Evolutionary conservation across 2,113 vertebrate genomes (phyloP), one percentile per base, ranked within the genome.

Genomic region (Anser cygnoides): DNA sequence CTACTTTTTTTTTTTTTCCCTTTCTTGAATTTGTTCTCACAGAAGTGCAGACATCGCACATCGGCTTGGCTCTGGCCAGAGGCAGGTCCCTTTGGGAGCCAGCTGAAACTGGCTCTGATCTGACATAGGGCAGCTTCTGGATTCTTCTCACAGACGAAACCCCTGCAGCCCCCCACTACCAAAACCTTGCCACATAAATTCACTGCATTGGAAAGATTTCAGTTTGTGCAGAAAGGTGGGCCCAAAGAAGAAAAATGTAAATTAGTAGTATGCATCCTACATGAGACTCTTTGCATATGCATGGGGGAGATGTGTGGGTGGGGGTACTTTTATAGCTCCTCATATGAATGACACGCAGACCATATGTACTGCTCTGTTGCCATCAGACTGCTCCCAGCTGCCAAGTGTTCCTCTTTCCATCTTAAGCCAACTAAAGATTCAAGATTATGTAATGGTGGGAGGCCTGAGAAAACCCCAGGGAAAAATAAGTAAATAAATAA

Each of bases 301-400:
- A 1, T 4, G 23, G n/a, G 6, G 18, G 10, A 31, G 11, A 49
- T 49, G 29, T 23, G 9, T 23, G 22, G 4, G 6, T 2, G 2
- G 9, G 13, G 6, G 9, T 62, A 78, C 33, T 58, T 75, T 62
- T 39, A 20, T 2, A 90, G 44, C 33, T 54, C 26, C 82, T 82
- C 39, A 44, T 63, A 28, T 44, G 26, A 82, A 58, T 15, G 25
- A 35, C 26, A 25, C 22, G 28, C 11, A 71, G 43, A 67, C 2
- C 13, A 16, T 6, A 35, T 5, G 23, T 20, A 39, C 23, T 33
- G 10, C 20, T 54, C 26, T 26, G 17, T 11, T n/a, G 46, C 6
- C 57, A 88, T 39, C 15, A 85, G 18, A 28, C 23, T 26, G 13
- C 39, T 85, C 26, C 50, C 31, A 55, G 37, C 19, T 68, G 37